A percentile compares a stretch with the other conserved stretches of the same genome.
These are phyloP conservation scores for Gymnoscelis rufifasciata DNA, from an alignment of 2,888 invertebrate genomes.

Conservation along the genomic window DNA sequence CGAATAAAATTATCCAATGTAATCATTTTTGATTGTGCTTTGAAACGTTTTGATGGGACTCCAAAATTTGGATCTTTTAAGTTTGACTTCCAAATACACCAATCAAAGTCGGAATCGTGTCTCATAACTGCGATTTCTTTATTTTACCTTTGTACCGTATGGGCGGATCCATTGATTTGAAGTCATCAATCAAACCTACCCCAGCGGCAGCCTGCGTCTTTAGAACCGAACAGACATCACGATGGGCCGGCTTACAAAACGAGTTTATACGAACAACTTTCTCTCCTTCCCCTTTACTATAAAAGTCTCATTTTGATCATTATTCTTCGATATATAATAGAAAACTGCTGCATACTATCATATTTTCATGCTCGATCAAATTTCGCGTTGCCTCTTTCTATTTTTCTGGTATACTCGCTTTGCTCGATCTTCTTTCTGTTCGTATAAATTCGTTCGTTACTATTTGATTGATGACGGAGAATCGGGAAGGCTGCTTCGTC, in stretches of 20 bases:
- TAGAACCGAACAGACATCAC: constrained; percentile 76
- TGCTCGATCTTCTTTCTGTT: constrained; percentile 25
- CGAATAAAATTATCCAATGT: constrained; percentile 72
- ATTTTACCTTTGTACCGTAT: constrained; percentile 29
- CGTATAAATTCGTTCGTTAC: constrained; percentile 34
- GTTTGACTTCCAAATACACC: neutral
- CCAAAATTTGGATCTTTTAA: constrained; percentile 45
- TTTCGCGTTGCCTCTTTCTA: no score
- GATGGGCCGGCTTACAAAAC: constrained; percentile 60
- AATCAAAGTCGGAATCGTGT: constrained; percentile 9
- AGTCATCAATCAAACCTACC: constrained; percentile 75
- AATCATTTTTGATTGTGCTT: constrained; percentile 33
- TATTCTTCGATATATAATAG: no score
- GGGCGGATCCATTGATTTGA: constrained; percentile 76
- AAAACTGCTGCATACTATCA: no score
- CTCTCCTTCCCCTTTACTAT: neutral
- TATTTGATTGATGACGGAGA: constrained; percentile 76
- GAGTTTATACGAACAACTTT: constrained; percentile 34
- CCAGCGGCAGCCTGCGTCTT: constrained; percentile 63
- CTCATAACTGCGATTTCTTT: constrained; percentile 9
- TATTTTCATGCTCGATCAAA: no score
- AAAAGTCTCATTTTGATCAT: neutral
- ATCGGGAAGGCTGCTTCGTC: constrained; percentile 68
- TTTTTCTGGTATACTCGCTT: no score
- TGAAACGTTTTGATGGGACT: constrained; percentile 50